Evolutionary conservation across 2,888 invertebrate species (phyloP), one percentile per base, ranked within the genome.

Genomic region (Volucella inanis): DNA sequence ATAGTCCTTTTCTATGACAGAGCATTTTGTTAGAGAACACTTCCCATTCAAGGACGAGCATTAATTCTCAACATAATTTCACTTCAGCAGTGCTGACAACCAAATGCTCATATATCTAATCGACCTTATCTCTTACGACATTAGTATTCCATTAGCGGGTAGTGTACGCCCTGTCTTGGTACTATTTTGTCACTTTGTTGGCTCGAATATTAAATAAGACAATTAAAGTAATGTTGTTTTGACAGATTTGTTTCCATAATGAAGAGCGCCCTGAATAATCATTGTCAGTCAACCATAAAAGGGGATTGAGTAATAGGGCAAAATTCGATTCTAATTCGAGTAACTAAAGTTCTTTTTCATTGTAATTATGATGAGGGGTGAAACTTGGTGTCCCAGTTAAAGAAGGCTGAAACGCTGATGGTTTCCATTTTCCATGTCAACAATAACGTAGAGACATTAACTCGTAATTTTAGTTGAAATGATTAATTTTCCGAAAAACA

Each of bases 191-290:
- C 55, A 57, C 59, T 54, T 49, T 62, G 70, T 22, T 70, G 50
- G 39, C 57, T 18, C 31, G 22, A 71, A 77, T 61, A 61, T 62
- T 62, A 78, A 77, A 77, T 67, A 82, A 82, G 59, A 67, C 77
- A 82, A 72, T 82, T 82, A 71, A 61, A 61, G 55, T 72, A 82
- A 72, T 77, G 54, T 22, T 47, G 31, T 77, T 59, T 67, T 82
- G 67, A 77, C 71, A 61, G 82, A 72, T 72, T 82, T 55, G 49
- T 50, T 77, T 54, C 54, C 11, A n/a, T 39, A 18, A 41, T 8
- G 41, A 55, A 41, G 22, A 55, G 6, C 31, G 22, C 31, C 50
- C 18, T 18, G 43, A n/a, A 45, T 22, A 45, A 49, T 57, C 59
- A 59, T 64, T 57, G 59, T 72, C 65, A 54, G 12, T 43, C 43